Base-by-base conservation (phyloP, 2,113 vertebrate species). In the Brachyhypopomus gauderio region DNA sequence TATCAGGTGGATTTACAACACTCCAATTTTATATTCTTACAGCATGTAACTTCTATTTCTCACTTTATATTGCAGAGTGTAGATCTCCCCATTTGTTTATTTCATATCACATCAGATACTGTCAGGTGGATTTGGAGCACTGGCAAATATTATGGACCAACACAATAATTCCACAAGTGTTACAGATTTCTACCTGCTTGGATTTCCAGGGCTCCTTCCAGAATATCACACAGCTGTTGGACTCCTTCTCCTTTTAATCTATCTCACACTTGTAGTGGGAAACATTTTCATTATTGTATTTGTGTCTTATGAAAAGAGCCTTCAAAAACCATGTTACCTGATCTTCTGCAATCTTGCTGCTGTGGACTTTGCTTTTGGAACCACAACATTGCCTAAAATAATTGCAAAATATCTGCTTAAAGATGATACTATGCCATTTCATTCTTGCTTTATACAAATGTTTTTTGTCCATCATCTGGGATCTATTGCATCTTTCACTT, bases 391-490 rank as follows among this genome's bases (percentile, higher is more conserved):
- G 41, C 85, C 85, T 5, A 84, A 83, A 78, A 41, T 27, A 2
- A 77, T 80, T n/a, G 59, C 73, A 45, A 84, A 81, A 30, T 84
- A 80, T 27, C 2, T 84, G 19, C 34, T 80, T 23, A 72, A 73
- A 38, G 25, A 84, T 45, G 41, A 74, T 58, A 69, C 27, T 36
- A 71, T 88, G 72, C 78, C 85, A 27, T 93, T 91, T 82, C 27
- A 81, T 19, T 83, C 73, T 0, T 93, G 92, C 56, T 92, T 93
- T 25, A 20, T 74, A 3, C 92, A 93, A 78, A 93, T 92, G 91
- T 91, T 89, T 64, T 30, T 30, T 30, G 30, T 30, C 30, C 30
- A 30, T 30, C 3, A 30, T 30, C 3, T 30, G 30, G 30, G 30
- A 30, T 52, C 30, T 30, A 3, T 30, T 3, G 3, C 30, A 30